Evolutionary conservation across 2,113 vertebrate species (phyloP).

Genomic region (Cacatua alba): DNA sequence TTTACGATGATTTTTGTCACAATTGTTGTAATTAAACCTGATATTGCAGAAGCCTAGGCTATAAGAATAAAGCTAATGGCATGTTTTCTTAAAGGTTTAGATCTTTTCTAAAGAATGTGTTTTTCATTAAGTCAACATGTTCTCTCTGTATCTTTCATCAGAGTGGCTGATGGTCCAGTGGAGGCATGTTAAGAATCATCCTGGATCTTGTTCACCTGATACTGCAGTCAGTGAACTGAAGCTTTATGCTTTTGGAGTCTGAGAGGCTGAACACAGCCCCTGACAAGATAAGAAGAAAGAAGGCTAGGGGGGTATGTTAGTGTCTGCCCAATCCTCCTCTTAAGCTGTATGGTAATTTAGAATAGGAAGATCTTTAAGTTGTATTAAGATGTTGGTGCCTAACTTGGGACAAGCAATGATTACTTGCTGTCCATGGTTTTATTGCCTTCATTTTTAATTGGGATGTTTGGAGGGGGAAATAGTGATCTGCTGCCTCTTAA

Average conservation of each 20-base stretch:
- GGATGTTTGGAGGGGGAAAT: background rate
- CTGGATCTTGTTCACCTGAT: background rate
- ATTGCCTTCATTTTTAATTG: background rate
- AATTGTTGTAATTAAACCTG: constrained; percentile 22
- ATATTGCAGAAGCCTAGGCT: background rate
- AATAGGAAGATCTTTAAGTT: background rate
- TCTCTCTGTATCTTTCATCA: background rate
- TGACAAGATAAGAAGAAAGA: background rate
- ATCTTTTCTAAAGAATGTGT: background rate
- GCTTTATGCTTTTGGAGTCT: background rate
- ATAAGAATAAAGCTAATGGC: background rate
- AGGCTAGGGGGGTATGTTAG: background rate
- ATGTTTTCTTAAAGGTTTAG: constrained; percentile 18
- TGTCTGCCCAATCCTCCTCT: background rate
- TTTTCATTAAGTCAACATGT: background rate
- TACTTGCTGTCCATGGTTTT: background rate
- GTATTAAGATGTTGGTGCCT: background rate
- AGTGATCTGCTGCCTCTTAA: background rate
- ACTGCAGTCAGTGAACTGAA: background rate
- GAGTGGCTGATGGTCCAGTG: background rate
- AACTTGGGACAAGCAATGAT: background rate
- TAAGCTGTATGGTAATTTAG: background rate
- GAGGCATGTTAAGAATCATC: background rate
- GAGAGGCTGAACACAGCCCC: background rate
- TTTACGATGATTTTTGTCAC: constrained; percentile 20